These are phyloP conservation scores for Rattus rattus DNA, from an alignment of 2,113 vertebrate genomes.

Conservation along the genomic window DNA sequence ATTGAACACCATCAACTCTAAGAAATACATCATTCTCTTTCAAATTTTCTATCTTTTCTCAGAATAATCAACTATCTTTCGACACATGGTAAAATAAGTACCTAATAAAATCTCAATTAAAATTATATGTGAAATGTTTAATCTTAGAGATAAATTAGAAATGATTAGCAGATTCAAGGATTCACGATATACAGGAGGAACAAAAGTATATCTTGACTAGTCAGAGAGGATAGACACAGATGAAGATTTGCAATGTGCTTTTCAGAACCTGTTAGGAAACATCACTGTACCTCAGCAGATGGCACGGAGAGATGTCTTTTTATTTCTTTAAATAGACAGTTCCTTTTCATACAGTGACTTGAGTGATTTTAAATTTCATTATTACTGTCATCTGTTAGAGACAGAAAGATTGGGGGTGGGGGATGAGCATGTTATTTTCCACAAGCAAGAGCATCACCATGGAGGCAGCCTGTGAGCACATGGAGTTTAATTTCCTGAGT, in stretches of 20 bases:
- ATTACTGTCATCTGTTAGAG: conserved; percentile 76
- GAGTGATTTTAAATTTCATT: conserved; percentile 78
- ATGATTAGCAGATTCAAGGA: conserved; percentile 72
- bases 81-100: conserved; percentile 70
- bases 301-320: conserved; percentile 48
- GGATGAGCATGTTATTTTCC: conserved; percentile 71
- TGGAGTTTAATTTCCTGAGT: conserved; percentile 72
- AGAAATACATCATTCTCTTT: conserved; percentile 60
- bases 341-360: conserved; percentile 74
- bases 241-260: conserved; percentile 74
- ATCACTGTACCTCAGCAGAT: conserved; percentile 80
- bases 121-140: conserved; percentile 75
- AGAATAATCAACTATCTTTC: conserved; percentile 69
- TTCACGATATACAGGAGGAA: conserved; percentile 65
- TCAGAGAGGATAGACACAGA: conserved; percentile 67
- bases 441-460: conserved; percentile 69
- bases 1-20: conserved; percentile 78
- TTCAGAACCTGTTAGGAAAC: conserved; percentile 76
- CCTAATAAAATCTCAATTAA: conserved; percentile 73
- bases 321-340: conserved; percentile 62
- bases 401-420: background rate
- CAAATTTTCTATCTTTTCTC: conserved; percentile 63
- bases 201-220: conserved; percentile 71
- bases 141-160: conserved; percentile 71
- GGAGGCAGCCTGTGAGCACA: conserved; percentile 63